Percentiles rank a stretch among this genome's conserved stretches.
These are phyloP conservation scores for Platyrinchus mystaceus DNA, from an alignment of 2,797 vertebrate genomes.

Conservation along the genomic window DNA sequence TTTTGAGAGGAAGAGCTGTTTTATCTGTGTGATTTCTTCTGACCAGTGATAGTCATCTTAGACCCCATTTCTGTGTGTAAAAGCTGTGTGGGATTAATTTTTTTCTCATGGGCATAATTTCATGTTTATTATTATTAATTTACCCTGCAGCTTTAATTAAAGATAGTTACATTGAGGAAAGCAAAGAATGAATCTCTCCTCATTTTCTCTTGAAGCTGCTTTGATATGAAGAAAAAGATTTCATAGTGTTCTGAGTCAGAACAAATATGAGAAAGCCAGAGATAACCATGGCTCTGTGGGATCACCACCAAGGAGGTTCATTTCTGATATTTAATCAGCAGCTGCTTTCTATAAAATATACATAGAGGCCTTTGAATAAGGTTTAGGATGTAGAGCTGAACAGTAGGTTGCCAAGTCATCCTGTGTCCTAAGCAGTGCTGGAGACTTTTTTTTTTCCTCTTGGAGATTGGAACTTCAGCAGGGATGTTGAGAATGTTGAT, in stretches of 20 bases:
- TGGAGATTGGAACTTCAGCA: not conserved
- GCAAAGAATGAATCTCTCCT: not conserved
- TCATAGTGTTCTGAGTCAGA: not conserved
- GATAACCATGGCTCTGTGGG: not conserved
- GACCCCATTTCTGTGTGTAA: not conserved
- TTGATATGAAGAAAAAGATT: not conserved
- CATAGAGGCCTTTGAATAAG: not conserved
- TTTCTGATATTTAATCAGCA: not conserved
- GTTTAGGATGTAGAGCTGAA: not conserved
- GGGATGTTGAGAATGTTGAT: not conserved
- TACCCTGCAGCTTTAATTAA: not conserved
- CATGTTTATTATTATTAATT: not conserved
- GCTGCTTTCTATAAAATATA: not conserved
- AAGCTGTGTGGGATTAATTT: not conserved
- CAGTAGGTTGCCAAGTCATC: not conserved
- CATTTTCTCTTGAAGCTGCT: not conserved
- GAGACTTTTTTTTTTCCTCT: not conserved
- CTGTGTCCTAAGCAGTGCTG: not conserved
- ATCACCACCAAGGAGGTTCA: not conserved
- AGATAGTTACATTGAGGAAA: not conserved
- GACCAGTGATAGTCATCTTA: not conserved
- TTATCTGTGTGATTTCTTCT: not conserved
- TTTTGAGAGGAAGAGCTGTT: not conserved
- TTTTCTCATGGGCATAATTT: not conserved
- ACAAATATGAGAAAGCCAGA: not conserved